Evolutionary conservation across 2,113 vertebrate genomes (phyloP), one percentile per base, ranked within the genome.

Genomic region (Bufo bufo): DNA sequence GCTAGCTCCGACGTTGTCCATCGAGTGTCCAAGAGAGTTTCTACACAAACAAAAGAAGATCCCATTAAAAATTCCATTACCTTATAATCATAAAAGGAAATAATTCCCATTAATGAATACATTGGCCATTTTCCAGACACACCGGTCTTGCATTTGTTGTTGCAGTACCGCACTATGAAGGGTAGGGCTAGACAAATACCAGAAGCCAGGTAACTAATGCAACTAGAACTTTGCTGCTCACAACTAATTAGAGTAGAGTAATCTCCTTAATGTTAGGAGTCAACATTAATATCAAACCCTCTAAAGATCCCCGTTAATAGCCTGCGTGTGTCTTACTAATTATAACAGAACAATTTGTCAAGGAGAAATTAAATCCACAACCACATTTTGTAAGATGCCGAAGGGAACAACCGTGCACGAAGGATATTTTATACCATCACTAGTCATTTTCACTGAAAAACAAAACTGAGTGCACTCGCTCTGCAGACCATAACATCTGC

Each of bases 21-120:
- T 91, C 97, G 99, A 0, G 97, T 99, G 94, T 99, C 98, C 97
- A 99, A 99, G 92, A 99, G 94, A 19, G 98, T 99, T 93, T 99
- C 98, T 99, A 93, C 88, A 92, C 1, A 74, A 63, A 50, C 61
- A 86, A 78, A 86, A 50, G 5, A 52, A 74, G 1, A 33, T 50
- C 3, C 10, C 17, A 12, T 82, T 19, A 65, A 3, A 63, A 8
- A 49, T 0, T 71, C 33, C 33, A 33, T 33, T 33, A 33, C 33
- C 33, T 33, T 16, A 6, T 45, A 47, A 77, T 9, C 19, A n/a
- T 52, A 23, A 54, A 12, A 23, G 12, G 0, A 78, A 78, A 13
- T 50, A 3, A 77, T 77, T 77, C 11, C 3, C 14, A 80, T 58
- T 59, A 14, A 33, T 16, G 33, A 43, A 74, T 16, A 33, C 77